Base-by-base conservation (phyloP, 1,140 invertebrate species). In the Euschistus heros region DNA sequence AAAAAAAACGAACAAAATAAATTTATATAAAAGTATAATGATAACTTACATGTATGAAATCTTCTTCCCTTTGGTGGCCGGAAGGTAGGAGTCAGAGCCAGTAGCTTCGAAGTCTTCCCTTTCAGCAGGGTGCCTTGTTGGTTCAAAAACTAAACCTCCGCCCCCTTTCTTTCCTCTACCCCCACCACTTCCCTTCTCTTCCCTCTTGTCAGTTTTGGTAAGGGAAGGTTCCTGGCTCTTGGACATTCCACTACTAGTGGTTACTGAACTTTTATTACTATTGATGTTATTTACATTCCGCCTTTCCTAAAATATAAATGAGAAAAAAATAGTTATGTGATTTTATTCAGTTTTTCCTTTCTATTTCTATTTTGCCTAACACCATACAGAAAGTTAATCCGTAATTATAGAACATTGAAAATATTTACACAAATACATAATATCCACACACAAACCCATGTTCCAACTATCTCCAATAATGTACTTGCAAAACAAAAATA, bases 21-120 rank as follows among this genome's bases (percentile, higher is more conserved):
- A 30, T 30, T 5, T 30, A 5, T 30, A 30, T n/a, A 30, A 30
- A 30, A 5, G 8, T 10, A 37, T 37, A 37, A 10, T 37, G 13
- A 6, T 6, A 42, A 69, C 64, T 66, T 66, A 71, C 67, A 72
- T 66, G 33, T 69, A 71, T 62, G 67, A 74, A 24, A 69, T 81
- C 65, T 82, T 82, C 3, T 78, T 79, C 69, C 81, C 81, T 2
- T 75, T 76, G 15, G 54, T 24, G 33, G 73, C 72, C 46, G 79
- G 73, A 24, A 79, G 75, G 63, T 81, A 81, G 30, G 70, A 79
- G 66, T 84, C 83, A 70, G 81, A 84, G 20, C 83, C 83, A 6
- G 83, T 84, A 2, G 83, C 82, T 73, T 85, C 83, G 70, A 85
- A 85, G 73, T 85, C 84, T 71, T 84, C 84, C 30, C 84, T 74